These are phyloP conservation scores for Zeus faber DNA, from an alignment of 2,113 vertebrate genomes.

Conservation along the genomic window DNA sequence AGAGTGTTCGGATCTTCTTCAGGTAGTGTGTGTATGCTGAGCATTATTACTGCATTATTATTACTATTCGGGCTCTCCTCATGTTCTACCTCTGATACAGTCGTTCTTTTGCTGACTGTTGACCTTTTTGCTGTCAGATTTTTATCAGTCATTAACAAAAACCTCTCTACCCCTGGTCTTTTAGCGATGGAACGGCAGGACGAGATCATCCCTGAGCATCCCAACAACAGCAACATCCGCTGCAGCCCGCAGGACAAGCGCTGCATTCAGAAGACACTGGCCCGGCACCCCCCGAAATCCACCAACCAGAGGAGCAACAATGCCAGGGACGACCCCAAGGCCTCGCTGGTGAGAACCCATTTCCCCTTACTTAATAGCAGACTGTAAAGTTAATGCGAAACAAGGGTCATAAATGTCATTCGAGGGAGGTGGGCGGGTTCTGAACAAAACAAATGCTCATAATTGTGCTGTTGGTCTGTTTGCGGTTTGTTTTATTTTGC, in stretches of 20 bases:
- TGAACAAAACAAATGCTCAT: not conserved
- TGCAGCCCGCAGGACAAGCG: constrained; percentile 87
- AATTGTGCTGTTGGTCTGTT: not conserved
- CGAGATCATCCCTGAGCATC: constrained; percentile 78
- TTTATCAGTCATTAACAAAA: too few relatives aligned
- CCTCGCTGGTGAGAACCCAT: constrained; percentile 55
- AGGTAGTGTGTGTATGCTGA: too few relatives aligned
- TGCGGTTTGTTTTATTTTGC: not conserved
- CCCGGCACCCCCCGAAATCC: constrained; percentile 74
- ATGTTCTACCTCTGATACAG: too few relatives aligned
- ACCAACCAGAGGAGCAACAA: constrained; percentile 81
- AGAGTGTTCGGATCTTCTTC: too few relatives aligned
- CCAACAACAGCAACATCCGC: constrained; percentile 88
- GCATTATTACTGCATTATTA: too few relatives aligned
- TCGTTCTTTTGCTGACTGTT: too few relatives aligned
- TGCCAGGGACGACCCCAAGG: constrained; percentile 78
- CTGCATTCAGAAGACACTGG: constrained; percentile 85
- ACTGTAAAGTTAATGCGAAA: not conserved
- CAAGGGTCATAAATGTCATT: too few relatives aligned
- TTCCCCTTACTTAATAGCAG: not conserved
- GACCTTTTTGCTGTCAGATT: too few relatives aligned
- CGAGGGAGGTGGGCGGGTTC: not conserved
- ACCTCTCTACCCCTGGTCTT: constrained; percentile 20
- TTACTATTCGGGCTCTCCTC: too few relatives aligned
- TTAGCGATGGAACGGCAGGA: constrained; percentile 81